Evolutionary conservation across 2,797 vertebrate genomes (phyloP).

Genomic region (Myoxocephalus aenaeus): DNA sequence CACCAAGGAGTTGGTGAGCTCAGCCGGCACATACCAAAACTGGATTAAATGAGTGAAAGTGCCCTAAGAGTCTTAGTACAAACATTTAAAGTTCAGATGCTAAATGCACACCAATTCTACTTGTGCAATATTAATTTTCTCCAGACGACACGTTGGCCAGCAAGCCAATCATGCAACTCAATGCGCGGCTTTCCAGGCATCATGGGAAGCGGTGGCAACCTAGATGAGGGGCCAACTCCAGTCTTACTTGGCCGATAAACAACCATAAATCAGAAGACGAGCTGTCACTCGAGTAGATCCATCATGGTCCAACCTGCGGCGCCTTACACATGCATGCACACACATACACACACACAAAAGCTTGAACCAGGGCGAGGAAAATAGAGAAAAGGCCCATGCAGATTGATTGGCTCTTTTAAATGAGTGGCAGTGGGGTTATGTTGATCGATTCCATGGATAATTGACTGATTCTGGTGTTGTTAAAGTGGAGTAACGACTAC

Average conservation of each 20-base stretch:
- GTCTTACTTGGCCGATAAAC: constrained; percentile 57
- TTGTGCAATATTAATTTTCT: background rate
- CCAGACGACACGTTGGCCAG: constrained; percentile 7
- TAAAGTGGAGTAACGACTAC: constrained; percentile 66
- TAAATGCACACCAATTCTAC: background rate
- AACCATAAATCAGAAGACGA: constrained; percentile 68
- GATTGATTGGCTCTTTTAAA: constrained; percentile 76
- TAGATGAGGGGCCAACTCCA: constrained; percentile 59
- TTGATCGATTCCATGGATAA: constrained; percentile 77
- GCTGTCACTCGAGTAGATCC: constrained; percentile 65
- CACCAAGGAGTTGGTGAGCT: constrained; percentile 48
- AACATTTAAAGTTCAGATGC: constrained; percentile 15
- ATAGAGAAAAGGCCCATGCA: constrained; percentile 51
- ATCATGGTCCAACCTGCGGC: constrained; percentile 48
- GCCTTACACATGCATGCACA: constrained; percentile 12
- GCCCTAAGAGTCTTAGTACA: constrained; percentile 8
- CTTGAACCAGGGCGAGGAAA: constrained; percentile 9
- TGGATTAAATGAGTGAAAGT: constrained; percentile 15
- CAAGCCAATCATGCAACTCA: constrained; percentile 25
- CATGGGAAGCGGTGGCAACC: constrained; percentile 36
- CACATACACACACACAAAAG: background rate
- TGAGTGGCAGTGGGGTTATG: constrained; percentile 66
- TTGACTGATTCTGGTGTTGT: constrained; percentile 77
- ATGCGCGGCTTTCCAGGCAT: constrained; percentile 42
- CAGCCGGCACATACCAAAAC: constrained; percentile 7